Evolutionary conservation across 2,888 invertebrate genomes (phyloP), one percentile per base, ranked within the genome.

Genomic region (Acleris cristana): DNA sequence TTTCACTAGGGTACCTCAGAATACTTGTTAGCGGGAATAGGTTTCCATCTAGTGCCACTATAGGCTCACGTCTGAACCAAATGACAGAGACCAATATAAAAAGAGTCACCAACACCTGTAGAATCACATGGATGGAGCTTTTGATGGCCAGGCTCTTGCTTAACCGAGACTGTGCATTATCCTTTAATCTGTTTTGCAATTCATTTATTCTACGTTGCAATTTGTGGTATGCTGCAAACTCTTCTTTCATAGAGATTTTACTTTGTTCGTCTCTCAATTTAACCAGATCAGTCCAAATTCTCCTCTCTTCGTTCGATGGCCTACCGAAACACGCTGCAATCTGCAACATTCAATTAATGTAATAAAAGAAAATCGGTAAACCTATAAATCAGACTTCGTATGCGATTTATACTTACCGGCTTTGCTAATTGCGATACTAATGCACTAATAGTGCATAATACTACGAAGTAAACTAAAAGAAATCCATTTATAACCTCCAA

Each of bases 221-320:
- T 80, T 94, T 94, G 2, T 94, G 94, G 78, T 93, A 94, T 45
- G 93, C 91, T 7, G 94, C 94, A 83, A 95, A 95, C 72, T 94
- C 91, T 72, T 94, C 94, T 69, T 94, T 94, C 87, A 94, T 94
- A 10, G 93, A 93, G 67, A 94, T 81, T 10, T 77, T 72, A 63
- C 88, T 86, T 74, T 94, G 94, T 72, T 93, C 88, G 2, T 76
- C 75, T 77, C 91, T 93, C 3, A 94, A 81, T 72, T 83, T 81
- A 45, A 82, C 56, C 49, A 93, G 85, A 77, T 93, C 85, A 7
- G 78, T 73, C 77, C 90, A 85, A 23, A 93, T 71, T 34, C 79
- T 79, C 56, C 85, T 84, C 77, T 94, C 94, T 75, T 87, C 82
- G 44, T 82, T 79, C 0, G 93, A 88, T 44, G 91, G 89, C 75